Evolutionary conservation across 2,888 invertebrate genomes (phyloP).

Genomic region (Hypolimnas misippus): DNA sequence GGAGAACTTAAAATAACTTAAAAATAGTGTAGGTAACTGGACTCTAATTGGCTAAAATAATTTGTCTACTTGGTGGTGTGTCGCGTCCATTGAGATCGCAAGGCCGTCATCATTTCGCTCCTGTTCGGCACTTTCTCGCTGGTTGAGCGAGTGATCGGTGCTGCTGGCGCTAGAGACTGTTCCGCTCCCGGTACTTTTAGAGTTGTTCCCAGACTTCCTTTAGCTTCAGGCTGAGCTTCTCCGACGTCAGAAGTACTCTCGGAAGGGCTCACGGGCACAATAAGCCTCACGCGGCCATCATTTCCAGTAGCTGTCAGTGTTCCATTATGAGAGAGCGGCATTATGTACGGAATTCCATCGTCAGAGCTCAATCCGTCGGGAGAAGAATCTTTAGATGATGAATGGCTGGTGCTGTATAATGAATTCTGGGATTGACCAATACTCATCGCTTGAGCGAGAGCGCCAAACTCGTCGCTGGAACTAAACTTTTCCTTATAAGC

Average conservation of each 20-base stretch:
- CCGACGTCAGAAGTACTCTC: slow-evolving; percentile 64
- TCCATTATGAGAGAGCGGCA: slow-evolving; percentile 86
- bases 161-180: slow-evolving; percentile 79
- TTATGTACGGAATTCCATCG: slow-evolving; percentile 85
- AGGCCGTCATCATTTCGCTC: slow-evolving; percentile 93
- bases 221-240: slow-evolving; percentile 55
- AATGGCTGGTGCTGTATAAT: slow-evolving; percentile 66
- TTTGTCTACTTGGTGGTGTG: slow-evolving; percentile 91
- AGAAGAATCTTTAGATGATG: slow-evolving; percentile 76
- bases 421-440: slow-evolving; percentile 68
- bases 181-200: slow-evolving; percentile 80
- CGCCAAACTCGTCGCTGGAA: slow-evolving; percentile 55
- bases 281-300: slow-evolving; percentile 85
- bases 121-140: slow-evolving; percentile 94
- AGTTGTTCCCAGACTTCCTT: slow-evolving; percentile 71
- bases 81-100: slow-evolving; percentile 92
- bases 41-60: slow-evolving; percentile 48
- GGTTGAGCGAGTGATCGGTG: slow-evolving; percentile 89
- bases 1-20: slow-evolving; percentile 42
- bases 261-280: slow-evolving; percentile 85
- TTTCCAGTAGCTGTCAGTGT: slow-evolving; percentile 85
- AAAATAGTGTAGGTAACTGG: slow-evolving; percentile 52
- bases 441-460: slow-evolving; percentile 67
- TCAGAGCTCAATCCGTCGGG: slow-evolving; percentile 69
- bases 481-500: slow-evolving; percentile 55